Conservation (phyloP, 2,797 vertebrate species). For the Aselliscus stoliczkanus region DNA sequence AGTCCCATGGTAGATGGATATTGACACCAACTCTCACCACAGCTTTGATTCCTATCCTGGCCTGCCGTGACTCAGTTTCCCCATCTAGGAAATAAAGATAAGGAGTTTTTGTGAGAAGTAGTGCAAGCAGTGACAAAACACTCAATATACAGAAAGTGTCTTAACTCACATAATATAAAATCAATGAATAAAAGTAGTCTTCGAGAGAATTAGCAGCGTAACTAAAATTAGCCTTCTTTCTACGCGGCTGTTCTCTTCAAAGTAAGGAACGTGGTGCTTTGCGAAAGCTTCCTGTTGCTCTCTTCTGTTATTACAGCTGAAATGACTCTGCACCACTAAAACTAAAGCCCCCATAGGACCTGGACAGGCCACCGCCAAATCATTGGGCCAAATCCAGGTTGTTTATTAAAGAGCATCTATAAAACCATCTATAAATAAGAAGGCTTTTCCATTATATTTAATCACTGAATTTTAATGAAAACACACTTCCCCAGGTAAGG, state of each 20-base stretch:
- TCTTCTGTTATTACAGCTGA: background rate
- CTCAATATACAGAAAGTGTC: rapidly evolving
- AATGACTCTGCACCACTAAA: background rate
- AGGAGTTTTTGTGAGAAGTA: background rate
- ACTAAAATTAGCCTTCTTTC: rapidly evolving
- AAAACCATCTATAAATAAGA: background rate
- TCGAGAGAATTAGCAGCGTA: rapidly evolving
- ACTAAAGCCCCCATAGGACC: background rate
- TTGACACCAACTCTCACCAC: background rate
- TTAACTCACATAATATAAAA: background rate
- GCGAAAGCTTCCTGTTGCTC: background rate
- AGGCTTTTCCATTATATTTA: background rate
- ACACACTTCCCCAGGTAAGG: background rate
- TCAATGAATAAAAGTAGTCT: rapidly evolving
- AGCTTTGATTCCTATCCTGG: background rate
- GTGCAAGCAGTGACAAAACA: background rate
- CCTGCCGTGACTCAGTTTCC: background rate
- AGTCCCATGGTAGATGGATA: rapidly evolving
- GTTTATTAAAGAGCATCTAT: background rate
- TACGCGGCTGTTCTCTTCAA: background rate
- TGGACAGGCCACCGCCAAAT: background rate
- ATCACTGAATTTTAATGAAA: background rate
- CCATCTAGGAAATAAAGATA: background rate
- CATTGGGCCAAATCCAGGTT: background rate
- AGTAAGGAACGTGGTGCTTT: background rate